Conservation (phyloP, 2,113 vertebrate species). For the Hippocampus comes region DNA sequence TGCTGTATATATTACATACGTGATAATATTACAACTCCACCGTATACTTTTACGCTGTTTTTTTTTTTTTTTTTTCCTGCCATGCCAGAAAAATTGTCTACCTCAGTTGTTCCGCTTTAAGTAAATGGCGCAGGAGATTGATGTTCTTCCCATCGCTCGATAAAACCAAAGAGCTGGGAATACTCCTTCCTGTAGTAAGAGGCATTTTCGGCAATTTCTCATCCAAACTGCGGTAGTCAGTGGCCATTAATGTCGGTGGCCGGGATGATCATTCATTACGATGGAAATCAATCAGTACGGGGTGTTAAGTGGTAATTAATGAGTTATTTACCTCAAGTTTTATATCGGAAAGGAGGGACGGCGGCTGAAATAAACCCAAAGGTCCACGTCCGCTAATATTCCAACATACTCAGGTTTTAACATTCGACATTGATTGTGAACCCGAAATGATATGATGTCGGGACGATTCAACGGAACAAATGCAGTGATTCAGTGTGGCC, state of each 20-base stretch:
- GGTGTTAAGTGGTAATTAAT: conserved; percentile 1
- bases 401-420: not conserved
- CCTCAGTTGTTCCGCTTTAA: conserved; percentile 27
- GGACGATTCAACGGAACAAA: not conserved
- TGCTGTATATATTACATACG: conserved; percentile 14
- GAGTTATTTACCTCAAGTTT: conserved; percentile 14
- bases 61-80: conserved; percentile 4
- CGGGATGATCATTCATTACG: conserved; percentile 29
- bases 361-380: not conserved
- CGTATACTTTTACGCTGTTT: conserved; percentile 11
- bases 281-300: conserved; percentile 26
- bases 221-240: conserved; percentile 21
- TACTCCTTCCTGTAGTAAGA: conserved; percentile 28
- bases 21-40: conserved; percentile 7
- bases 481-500: not conserved
- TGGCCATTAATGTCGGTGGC: conserved; percentile 7
- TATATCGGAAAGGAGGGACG: not conserved
- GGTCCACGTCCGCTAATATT: not conserved
- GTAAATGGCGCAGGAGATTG: conserved; percentile 32
- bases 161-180: conserved; percentile 37
- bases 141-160: conserved; percentile 28
- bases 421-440: not conserved
- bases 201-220: conserved; percentile 38
- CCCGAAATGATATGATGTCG: conserved; percentile 3
- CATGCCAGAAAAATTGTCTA: conserved; percentile 15